A percentile compares a stretch with the other conserved stretches of the same genome.
Conservation (phyloP, 1,140 invertebrate species). For the Brachionus sp. region DNA sequence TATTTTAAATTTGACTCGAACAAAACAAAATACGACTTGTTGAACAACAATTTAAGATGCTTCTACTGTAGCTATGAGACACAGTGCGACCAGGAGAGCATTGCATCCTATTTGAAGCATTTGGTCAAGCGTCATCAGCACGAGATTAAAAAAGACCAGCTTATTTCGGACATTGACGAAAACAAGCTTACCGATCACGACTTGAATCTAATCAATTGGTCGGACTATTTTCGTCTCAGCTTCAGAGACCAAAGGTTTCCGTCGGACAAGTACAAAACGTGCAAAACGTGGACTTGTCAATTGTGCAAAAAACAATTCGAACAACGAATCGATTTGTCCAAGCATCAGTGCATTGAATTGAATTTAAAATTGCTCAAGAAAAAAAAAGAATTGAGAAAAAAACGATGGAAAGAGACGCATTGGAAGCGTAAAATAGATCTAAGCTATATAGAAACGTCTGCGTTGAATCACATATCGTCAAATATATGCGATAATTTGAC, state of each 20-base stretch:
- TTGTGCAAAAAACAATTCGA: slow-evolving; percentile 43
- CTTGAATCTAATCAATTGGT: background rate
- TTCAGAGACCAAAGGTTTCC: background rate
- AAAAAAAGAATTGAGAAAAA: slow-evolving; percentile 40
- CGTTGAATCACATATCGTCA: slow-evolving; percentile 64
- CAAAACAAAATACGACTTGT: background rate
- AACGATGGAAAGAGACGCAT: slow-evolving; percentile 49
- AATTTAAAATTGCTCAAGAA: slow-evolving; percentile 20
- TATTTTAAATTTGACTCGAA: background rate
- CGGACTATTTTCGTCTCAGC: slow-evolving; percentile 10
- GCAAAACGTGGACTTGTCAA: slow-evolving; percentile 41
- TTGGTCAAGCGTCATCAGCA: background rate
- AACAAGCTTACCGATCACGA: background rate
- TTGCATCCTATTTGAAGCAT: background rate
- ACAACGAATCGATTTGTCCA: slow-evolving; percentile 22
- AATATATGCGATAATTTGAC: slow-evolving; percentile 68
- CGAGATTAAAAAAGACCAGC: background rate
- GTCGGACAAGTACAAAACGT: background rate
- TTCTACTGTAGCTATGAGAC: background rate
- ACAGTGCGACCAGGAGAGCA: background rate
- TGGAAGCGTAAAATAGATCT: slow-evolving; percentile 43
- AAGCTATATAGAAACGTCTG: slow-evolving; percentile 59
- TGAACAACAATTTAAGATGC: background rate
- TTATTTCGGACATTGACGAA: background rate
- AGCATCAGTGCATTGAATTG: slow-evolving; percentile 37